Evolutionary conservation across 53 echinoderm and acorn worm species (phyloP).

Genomic region (Actinopyga echinites): DNA sequence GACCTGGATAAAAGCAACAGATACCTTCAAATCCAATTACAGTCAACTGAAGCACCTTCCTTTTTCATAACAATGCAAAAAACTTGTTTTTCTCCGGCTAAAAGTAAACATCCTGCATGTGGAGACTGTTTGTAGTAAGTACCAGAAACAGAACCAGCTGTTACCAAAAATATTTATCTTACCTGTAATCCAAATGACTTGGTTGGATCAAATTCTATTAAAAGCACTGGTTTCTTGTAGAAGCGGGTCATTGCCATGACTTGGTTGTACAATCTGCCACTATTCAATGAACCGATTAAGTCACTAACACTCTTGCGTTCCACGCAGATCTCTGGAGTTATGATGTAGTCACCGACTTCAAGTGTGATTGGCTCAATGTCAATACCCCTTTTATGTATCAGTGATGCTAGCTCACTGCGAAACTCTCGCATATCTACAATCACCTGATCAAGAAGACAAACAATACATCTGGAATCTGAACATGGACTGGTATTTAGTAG

Average conservation of each 20-base stretch:
- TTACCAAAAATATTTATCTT: conserved; percentile 4
- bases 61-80: too few species aligned
- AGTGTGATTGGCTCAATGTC: conserved; percentile 95
- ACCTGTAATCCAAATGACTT: conserved; percentile 97
- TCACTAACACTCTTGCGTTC: conserved; percentile 98
- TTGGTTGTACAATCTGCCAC: conserved; percentile 94
- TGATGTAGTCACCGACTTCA: conserved; percentile 98
- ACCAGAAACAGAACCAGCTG: too few species aligned
- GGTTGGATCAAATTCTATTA: conserved; percentile 95
- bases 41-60: too few species aligned
- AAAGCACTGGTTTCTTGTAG: conserved; percentile 89
- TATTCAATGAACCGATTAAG: conserved; percentile 90
- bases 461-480: too few species aligned
- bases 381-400: conserved; percentile 92
- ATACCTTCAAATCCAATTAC: too few species aligned
- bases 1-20: too few species aligned
- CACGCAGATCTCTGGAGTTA: conserved; percentile 96
- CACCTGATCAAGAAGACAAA: conserved; percentile 53
- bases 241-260: conserved; percentile 83
- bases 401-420: conserved; percentile 90
- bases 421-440: conserved; percentile 99
- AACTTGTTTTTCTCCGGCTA: too few species aligned
- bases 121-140: too few species aligned
- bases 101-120: too few species aligned
- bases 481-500: too few species aligned